A percentile compares a stretch with the other conserved stretches of the same genome.
Conservation (phyloP, 2,797 vertebrate species). For the Vireo griseus region DNA sequence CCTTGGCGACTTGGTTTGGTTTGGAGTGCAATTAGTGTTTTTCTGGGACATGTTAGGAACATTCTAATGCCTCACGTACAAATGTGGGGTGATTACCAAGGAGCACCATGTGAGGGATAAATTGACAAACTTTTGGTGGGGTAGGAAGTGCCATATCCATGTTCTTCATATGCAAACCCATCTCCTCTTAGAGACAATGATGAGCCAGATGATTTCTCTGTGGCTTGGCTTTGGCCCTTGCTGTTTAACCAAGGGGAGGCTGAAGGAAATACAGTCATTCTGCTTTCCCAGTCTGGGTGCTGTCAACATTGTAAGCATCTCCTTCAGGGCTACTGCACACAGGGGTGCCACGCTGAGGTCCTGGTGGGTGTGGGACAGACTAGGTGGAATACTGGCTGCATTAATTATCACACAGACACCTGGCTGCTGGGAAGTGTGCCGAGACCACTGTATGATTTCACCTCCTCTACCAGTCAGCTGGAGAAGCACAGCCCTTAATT, state of each 20-base stretch:
- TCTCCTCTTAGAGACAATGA: not conserved
- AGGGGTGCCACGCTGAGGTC: not conserved
- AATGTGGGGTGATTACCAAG: not conserved
- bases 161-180: not conserved
- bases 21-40: not conserved
- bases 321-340: not conserved
- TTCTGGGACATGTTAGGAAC: not conserved
- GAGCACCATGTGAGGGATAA: not conserved
- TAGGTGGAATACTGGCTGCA: not conserved
- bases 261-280: not conserved
- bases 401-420: not conserved
- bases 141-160: not conserved
- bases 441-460: not conserved
- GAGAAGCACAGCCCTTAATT: not conserved
- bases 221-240: not conserved
- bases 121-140: not conserved
- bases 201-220: not conserved
- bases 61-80: not conserved
- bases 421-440: not conserved
- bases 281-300: not conserved
- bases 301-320: not conserved
- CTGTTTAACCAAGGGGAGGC: not conserved
- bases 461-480: not conserved
- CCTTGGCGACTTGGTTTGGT: not conserved
- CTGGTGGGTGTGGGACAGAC: not conserved